Conservation (phyloP, 2,797 vertebrate genomes). For the Smutsia gigantea region DNA sequence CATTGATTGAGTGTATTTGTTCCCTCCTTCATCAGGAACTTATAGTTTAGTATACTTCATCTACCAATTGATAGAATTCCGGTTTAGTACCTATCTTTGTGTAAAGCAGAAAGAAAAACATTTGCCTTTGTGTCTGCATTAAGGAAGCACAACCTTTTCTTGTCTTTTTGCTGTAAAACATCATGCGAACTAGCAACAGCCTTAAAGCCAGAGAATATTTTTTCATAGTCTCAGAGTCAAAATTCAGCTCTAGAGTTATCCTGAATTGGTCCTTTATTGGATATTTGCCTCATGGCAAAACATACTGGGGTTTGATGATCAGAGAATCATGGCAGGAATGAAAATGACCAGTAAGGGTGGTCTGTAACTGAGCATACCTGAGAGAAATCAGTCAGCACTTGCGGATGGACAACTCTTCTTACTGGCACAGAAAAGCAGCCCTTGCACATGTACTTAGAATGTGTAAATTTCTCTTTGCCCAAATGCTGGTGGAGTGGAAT, state of each 20-base stretch:
- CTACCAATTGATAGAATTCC: slow-evolving; percentile 12
- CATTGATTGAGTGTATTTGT: background rate
- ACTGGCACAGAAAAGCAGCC: slow-evolving; percentile 74
- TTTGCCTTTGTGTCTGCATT: slow-evolving; percentile 74
- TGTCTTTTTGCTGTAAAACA: slow-evolving; percentile 38
- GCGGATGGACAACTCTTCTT: slow-evolving; percentile 76
- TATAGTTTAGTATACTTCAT: background rate
- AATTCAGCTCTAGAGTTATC: slow-evolving; percentile 72
- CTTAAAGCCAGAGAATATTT: slow-evolving; percentile 71
- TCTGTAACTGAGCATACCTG: slow-evolving; percentile 76
- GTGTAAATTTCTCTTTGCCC: slow-evolving; percentile 27
- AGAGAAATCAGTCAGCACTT: slow-evolving; percentile 73
- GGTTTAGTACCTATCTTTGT: background rate
- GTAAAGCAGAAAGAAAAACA: slow-evolving; percentile 72
- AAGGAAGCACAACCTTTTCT: slow-evolving; percentile 65
- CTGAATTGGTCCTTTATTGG: slow-evolving; percentile 73
- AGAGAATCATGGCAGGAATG: slow-evolving; percentile 78
- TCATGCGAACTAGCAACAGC: slow-evolving; percentile 77
- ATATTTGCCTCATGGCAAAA: slow-evolving; percentile 77
- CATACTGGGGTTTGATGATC: slow-evolving; percentile 78
- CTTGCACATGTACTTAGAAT: slow-evolving; percentile 80
- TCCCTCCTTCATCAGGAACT: background rate
- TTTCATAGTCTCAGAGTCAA: slow-evolving; percentile 59
- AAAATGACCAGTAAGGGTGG: slow-evolving; percentile 75
- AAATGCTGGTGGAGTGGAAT: slow-evolving; percentile 8